Conservation (phyloP, 2,113 vertebrate genomes). For the Sinocyclocheilus grahami region DNA sequence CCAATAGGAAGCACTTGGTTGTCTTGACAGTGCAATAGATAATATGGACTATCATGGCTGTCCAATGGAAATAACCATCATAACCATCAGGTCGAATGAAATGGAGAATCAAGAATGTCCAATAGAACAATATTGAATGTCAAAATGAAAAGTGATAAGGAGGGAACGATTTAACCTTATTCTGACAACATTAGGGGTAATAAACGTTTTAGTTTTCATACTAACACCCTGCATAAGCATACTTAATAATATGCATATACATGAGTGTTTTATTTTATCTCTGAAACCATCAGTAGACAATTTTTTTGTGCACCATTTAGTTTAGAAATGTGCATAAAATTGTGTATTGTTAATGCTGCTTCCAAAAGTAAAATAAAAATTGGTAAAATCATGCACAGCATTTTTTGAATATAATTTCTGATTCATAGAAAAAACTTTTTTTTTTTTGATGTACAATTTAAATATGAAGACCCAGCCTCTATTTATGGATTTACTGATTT, state of each 20-base stretch:
- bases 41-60: slow-evolving; percentile 19
- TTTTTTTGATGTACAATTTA: not conserved
- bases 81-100: slow-evolving; percentile 1
- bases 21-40: slow-evolving; percentile 25
- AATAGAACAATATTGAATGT: slow-evolving; percentile 27
- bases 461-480: not conserved
- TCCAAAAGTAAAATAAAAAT: not conserved
- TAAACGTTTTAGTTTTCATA: not conserved
- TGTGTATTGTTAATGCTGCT: not conserved
- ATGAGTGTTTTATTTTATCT: not conserved
- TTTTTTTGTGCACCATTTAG: not conserved
- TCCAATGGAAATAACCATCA: slow-evolving; percentile 19
- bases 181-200: not conserved
- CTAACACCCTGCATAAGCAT: not conserved
- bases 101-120: slow-evolving; percentile 19
- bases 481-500: not conserved
- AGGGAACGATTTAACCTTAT: not conserved
- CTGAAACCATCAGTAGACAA: not conserved
- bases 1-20: slow-evolving; percentile 19
- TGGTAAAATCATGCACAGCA: not conserved
- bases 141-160: slow-evolving; percentile 23
- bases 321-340: not conserved
- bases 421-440: not conserved
- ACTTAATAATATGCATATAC: not conserved
- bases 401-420: not conserved